Percentiles rank a stretch among this genome's conserved stretches.
phyloP scores from a whole-genome alignment of 2,113 vertebrate species.

The Corythaeola cristata region DNA sequence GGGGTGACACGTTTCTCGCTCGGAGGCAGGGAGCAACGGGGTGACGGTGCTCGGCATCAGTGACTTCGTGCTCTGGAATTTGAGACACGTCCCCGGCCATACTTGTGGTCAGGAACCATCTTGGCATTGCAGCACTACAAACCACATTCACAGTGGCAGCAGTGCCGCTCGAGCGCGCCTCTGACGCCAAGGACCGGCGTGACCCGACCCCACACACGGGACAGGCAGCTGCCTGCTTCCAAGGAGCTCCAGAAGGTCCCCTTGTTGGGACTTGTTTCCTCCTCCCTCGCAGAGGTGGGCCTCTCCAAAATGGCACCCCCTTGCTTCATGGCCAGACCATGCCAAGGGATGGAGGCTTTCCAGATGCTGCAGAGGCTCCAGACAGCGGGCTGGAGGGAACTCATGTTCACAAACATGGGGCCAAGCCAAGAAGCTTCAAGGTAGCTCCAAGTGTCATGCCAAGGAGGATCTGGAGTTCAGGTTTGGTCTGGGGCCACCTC shows the following conservation, averaged over 20 bases:
- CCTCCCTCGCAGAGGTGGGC: neutral
- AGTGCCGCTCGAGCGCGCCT: neutral
- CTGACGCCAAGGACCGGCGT: neutral
- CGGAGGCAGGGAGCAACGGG: neutral
- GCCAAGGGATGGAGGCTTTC: neutral
- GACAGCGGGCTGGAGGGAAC: neutral
- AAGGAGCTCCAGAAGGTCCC: neutral
- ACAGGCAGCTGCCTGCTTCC: neutral
- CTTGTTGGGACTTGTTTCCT: neutral
- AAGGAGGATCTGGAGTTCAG: neutral
- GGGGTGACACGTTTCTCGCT: neutral
- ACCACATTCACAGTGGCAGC: slow-evolving; percentile 48
- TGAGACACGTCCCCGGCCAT: slow-evolving; percentile 28
- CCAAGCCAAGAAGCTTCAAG: neutral
- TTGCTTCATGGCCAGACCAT: neutral
- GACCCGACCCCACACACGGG: neutral
- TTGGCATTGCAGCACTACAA: neutral
- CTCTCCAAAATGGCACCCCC: slow-evolving; percentile 3
- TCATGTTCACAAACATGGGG: accelerated
- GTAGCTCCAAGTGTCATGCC: neutral
- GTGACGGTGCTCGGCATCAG: neutral
- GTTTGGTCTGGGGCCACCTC: neutral
- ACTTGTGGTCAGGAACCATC: slow-evolving; percentile 57
- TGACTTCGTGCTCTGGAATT: slow-evolving; percentile 63
- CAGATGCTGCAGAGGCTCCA: slow-evolving; percentile 19